Percentiles rank a stretch among this genome's conserved stretches.
phyloP scores from a whole-genome alignment of 2,797 vertebrate genomes.

The Aratinga solstitialis region DNA sequence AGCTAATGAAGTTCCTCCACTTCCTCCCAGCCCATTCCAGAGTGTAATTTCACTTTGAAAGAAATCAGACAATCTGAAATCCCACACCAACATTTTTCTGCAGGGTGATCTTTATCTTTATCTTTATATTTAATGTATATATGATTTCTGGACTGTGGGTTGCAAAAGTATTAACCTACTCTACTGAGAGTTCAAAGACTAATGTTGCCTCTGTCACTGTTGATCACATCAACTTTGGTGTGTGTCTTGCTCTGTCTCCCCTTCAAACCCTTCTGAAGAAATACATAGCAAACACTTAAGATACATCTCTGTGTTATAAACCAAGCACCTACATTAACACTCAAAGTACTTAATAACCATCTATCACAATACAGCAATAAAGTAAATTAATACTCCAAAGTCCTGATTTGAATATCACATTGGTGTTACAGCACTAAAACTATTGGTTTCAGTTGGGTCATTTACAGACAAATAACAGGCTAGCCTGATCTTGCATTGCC shows the following conservation, averaged over 20 bases:
- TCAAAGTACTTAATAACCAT: neutral
- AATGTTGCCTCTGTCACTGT: neutral
- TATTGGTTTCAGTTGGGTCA: constrained; percentile 18
- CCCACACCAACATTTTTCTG: neutral
- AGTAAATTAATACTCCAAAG: constrained; percentile 12
- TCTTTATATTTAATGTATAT: neutral
- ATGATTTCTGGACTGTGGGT: neutral
- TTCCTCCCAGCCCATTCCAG: neutral
- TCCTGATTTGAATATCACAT: neutral
- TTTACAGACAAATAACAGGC: neutral
- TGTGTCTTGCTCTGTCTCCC: neutral
- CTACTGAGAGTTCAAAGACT: neutral
- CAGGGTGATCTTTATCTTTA: neutral
- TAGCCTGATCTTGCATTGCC: neutral
- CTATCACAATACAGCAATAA: neutral
- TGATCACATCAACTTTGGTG: neutral
- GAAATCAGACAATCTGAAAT: neutral
- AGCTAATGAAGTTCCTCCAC: neutral
- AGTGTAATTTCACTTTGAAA: neutral
- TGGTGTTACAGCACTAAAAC: neutral
- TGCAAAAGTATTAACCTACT: neutral
- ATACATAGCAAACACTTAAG: neutral
- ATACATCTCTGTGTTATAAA: neutral
- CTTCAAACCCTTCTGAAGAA: constrained; percentile 23
- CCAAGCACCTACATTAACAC: constrained; percentile 40